These are phyloP conservation scores for Thrips palmi DNA, from an alignment of 1,140 invertebrate genomes.

Conservation along the genomic window DNA sequence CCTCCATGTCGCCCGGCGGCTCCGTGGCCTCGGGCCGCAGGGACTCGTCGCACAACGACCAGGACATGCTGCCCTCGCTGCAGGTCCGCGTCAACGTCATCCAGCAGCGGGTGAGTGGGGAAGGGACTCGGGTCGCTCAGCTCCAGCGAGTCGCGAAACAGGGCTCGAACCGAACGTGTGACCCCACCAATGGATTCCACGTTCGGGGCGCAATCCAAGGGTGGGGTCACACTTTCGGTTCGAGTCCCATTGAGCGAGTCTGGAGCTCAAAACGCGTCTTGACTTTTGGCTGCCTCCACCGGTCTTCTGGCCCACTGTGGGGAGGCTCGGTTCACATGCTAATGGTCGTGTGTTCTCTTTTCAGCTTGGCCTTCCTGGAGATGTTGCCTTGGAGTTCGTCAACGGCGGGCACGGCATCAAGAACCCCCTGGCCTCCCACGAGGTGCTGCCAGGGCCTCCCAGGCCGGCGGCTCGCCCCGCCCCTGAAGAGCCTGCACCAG, in stretches of 20 bases:
- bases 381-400: constrained; percentile 85
- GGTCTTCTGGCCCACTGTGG: no score
- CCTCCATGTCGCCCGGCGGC: constrained; percentile 26
- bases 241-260: constrained; percentile 25
- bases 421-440: constrained; percentile 77
- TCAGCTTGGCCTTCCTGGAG: constrained; percentile 68
- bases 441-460: constrained; percentile 18
- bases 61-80: constrained; percentile 24
- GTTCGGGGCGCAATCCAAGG: no score
- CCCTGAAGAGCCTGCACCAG: constrained; percentile 22
- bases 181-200: no score
- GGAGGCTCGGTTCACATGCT: no score
- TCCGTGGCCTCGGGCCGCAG: constrained; percentile 22
- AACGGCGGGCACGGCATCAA: constrained; percentile 98
- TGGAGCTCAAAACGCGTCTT: no score
- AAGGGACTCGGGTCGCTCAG: no score
- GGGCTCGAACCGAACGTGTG: no score
- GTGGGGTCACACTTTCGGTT: no score
- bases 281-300: no score
- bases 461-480: constrained; percentile 16
- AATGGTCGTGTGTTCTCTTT: no score
- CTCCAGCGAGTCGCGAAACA: no score
- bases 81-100: constrained; percentile 59
- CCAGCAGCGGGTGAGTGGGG: constrained; percentile 78
- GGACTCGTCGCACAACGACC: constrained; percentile 27